These are phyloP conservation scores for Leucopsar rothschildi DNA, from an alignment of 2,113 vertebrate genomes.

Conservation along the genomic window DNA sequence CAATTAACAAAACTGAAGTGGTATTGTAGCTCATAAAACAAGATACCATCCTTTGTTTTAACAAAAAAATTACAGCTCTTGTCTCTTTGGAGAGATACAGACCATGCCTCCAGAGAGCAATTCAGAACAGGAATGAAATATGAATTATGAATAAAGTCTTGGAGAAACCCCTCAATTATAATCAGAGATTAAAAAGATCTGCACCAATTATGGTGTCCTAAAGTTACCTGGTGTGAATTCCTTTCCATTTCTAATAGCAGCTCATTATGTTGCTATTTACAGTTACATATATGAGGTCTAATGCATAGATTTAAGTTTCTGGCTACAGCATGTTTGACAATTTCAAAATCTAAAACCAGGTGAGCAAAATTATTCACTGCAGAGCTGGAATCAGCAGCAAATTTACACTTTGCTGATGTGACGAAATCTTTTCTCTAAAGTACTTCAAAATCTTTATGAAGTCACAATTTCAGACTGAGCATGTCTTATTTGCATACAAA, in stretches of 20 bases:
- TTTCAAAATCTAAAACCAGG: neutral
- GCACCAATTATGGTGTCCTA: neutral
- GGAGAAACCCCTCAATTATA: neutral
- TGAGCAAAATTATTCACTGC: neutral
- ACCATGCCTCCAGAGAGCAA: neutral
- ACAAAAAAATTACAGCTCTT: neutral
- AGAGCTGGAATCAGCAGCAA: neutral
- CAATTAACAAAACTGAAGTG: neutral
- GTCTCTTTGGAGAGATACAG: neutral
- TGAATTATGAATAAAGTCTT: slow-evolving; percentile 3
- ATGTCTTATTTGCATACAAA: neutral
- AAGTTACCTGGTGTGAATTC: neutral
- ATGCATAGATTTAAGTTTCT: neutral
- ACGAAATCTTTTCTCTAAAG: neutral
- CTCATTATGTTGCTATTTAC: neutral
- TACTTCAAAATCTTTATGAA: neutral
- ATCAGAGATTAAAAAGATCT: neutral
- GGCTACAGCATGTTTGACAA: neutral
- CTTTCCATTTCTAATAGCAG: neutral
- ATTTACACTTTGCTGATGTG: neutral
- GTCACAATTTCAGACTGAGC: neutral
- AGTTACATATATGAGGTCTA: neutral
- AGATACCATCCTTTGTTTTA: neutral
- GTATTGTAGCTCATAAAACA: neutral
- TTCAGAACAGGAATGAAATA: neutral